Evolutionary conservation across 2,797 vertebrate species (phyloP), one percentile per base, ranked within the genome.

Genomic region (Hippoglossus hippoglossus): DNA sequence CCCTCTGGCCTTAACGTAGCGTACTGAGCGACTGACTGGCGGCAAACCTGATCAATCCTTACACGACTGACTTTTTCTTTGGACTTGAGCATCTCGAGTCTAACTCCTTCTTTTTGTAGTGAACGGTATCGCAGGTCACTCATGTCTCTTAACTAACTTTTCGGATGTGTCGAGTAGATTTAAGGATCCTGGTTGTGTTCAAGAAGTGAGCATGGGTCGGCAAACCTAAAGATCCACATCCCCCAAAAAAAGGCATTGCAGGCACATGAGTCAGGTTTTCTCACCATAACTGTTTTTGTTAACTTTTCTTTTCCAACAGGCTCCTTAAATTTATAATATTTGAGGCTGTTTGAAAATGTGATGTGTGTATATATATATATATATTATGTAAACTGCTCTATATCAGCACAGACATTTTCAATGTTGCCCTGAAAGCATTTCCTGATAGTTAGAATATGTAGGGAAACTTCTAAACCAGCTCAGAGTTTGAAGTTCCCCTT

Each of bases 1-100:
- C 70, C 76, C 61, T 82, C 76, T 75, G 84, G 92, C 90, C 90
- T 93, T 92, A 90, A 91, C 54, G 80, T 87, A 82, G 82, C 87
- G 57, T 34, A 71, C 64, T 77, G 60, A 81, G 67, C 36, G 21
- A 80, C 68, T 56, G 5, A 21, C n/a, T n/a, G 56, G 54, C 63
- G 73, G 51, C 58, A 57, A 53, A 71, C 31, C 50, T 66, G 49
- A 64, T 57, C 16, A 34, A 24, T 46, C 64, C 24, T 55, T n/a
- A 70, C 60, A 12, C 4, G 24, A 81, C 71, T 60, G 70, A 81
- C 54, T 57, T 56, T 79, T 59, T 63, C 54, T 36, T 53, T 62
- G 39, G 46, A 73, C 39, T 62, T 18, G 3, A 75, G 58, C 41
- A 12, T 74, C 71, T 77, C 44, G 6, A 0, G 65, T 70, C 57